A percentile compares a stretch with the other conserved stretches of the same genome.
These are phyloP conservation scores for Trichoplax adhaerens DNA, from an alignment of 37 sponge, comb jelly and placozoan species.

Conservation along the genomic window DNA sequence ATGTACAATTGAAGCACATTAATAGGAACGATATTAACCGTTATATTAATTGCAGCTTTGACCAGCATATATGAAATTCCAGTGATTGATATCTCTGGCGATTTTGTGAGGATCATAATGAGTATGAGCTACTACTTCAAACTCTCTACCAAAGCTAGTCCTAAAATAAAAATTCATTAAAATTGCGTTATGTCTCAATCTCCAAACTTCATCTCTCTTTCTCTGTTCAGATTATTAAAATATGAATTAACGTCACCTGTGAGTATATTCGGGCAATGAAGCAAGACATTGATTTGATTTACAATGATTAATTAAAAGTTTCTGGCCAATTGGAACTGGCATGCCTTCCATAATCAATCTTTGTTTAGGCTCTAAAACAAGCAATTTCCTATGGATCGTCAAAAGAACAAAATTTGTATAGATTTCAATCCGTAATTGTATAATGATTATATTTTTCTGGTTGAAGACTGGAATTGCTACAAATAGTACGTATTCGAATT, in stretches of 20 bases:
- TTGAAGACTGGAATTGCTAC: too few species aligned
- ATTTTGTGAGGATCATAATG: slow-evolving; percentile 77
- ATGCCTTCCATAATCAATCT: slow-evolving; percentile 68
- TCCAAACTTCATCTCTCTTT: not conserved
- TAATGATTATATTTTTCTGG: too few species aligned
- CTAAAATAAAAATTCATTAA: slow-evolving; percentile 9
- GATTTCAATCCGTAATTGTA: too few species aligned
- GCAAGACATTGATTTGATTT: slow-evolving; percentile 88
- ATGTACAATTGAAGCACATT: too few species aligned
- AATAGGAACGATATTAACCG: too few species aligned
- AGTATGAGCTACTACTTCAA: slow-evolving; percentile 72
- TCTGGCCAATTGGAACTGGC: slow-evolving; percentile 44
- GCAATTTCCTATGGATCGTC: slow-evolving; percentile 24
- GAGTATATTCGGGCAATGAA: slow-evolving; percentile 44
- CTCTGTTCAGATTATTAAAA: not conserved
- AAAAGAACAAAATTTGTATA: not conserved
- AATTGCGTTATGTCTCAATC: not conserved
- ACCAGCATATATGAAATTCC: slow-evolving; percentile 4
- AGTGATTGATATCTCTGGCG: slow-evolving; percentile 69
- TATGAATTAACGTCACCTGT: slow-evolving; percentile 31
- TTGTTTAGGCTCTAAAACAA: slow-evolving; percentile 50
- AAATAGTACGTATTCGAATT: not conserved
- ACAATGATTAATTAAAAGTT: slow-evolving; percentile 78
- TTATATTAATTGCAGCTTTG: too few species aligned
- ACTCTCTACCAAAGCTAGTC: slow-evolving; percentile 86